Evolutionary conservation across 2,888 invertebrate genomes (phyloP), one percentile per base, ranked within the genome.

Genomic region (Villa cingulata): DNA sequence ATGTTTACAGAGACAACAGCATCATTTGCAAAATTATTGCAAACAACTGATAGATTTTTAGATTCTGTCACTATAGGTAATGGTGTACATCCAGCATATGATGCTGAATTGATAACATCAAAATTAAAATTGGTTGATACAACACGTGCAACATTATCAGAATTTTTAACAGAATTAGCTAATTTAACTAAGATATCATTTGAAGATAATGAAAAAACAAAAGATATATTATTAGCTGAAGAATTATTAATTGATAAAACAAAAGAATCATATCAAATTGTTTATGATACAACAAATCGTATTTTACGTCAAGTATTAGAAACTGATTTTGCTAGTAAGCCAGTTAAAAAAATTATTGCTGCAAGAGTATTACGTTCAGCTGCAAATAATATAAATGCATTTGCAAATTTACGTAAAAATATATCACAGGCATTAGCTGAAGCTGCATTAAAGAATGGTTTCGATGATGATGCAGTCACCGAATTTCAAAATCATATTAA

Each of bases 161-260:
- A 46, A 3, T 49, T 49, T 10, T 29, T 49, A 15, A 34, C 18
- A 29, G 46, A 46, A 15, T 20, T 49, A 14, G 9, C 27, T 7
- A 34, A 19, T 10, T n/a, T 43, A 14, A 10, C 37, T 23, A 10
- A 36, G 5, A 16, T 46, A 5, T n/a, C 40, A 32, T 36, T 42
- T 15, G 29, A 46, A 2, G 37, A 45, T 23, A 20, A 19, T 12
- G 37, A 23, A 27, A 36, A 49, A 15, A 17, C 43, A 1, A n/a
- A 39, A 10, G 46, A 43, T 20, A 10, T 43, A 15, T 12, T 46
- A 15, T 14, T 41, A 15, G 49, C 46, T 9, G 43, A 49, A 36
- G 23, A 40, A 18, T 17, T 46, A 37, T 32, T 49, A 37, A 49
- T 49, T 27, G 49, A 46, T 17, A 46, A 38, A 20, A 49, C 43